These are phyloP conservation scores for Agapetus fuscipes DNA, from an alignment of 2,888 invertebrate genomes.

Conservation along the genomic window DNA sequence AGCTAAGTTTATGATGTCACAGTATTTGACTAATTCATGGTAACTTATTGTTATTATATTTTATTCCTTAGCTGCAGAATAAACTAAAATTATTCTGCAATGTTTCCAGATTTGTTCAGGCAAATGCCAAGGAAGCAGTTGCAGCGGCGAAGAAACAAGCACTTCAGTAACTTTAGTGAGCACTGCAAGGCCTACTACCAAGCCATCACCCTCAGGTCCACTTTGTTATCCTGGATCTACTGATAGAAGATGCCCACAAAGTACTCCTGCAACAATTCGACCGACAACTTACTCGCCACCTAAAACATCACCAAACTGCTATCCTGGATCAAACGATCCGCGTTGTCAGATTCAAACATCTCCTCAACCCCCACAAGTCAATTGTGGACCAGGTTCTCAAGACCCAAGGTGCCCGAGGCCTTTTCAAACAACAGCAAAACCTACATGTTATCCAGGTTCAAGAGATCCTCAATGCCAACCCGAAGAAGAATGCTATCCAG, in stretches of 20 bases:
- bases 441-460: slow-evolving; percentile 24
- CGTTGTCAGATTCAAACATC: slow-evolving; percentile 14
- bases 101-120: slow-evolving; percentile 17
- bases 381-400: slow-evolving; percentile 25
- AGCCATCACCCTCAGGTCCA: slow-evolving; percentile 19
- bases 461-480: slow-evolving; percentile 24
- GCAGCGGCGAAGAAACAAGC: slow-evolving; percentile 2
- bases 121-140: slow-evolving; percentile 15
- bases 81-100: no score
- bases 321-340: slow-evolving; percentile 26
- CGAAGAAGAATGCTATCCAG: slow-evolving; percentile 25
- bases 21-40: no score
- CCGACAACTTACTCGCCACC: slow-evolving; percentile 29
- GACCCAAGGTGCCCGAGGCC: slow-evolving; percentile 23
- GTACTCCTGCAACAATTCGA: slow-evolving; percentile 19
- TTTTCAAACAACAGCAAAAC: slow-evolving; percentile 18
- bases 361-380: slow-evolving; percentile 18
- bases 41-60: no score
- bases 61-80: no score
- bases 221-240: slow-evolving; percentile 27
- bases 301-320: slow-evolving; percentile 17
- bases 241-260: slow-evolving; percentile 25
- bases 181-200: slow-evolving; percentile 20
- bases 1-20: no score
- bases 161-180: slow-evolving; percentile 7